A percentile compares a stretch with the other conserved stretches of the same genome.
Conservation (phyloP, 1,140 invertebrate genomes). For the Oncopodura yosiiana region DNA sequence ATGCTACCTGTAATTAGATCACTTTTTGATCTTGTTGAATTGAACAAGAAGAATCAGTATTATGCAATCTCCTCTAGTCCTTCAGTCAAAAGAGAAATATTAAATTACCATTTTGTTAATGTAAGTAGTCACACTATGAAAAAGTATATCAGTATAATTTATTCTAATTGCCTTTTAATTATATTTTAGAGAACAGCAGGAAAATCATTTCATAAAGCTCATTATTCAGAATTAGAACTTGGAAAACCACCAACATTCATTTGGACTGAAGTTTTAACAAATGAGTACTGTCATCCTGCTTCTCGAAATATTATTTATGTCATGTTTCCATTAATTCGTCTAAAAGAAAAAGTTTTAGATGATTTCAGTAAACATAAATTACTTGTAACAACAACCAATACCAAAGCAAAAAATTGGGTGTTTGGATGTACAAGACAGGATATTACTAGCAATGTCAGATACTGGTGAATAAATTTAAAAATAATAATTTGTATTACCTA, state of each 20-base stretch:
- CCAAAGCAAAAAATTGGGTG: conserved; percentile 29
- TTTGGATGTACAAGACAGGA: conserved; percentile 22
- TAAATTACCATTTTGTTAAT: conserved; percentile 50
- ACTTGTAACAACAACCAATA: conserved; percentile 22
- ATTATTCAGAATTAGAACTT: neutral
- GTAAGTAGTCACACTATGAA: conserved; percentile 38
- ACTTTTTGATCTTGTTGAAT: conserved; percentile 69
- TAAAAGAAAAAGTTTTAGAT: conserved; percentile 14
- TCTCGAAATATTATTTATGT: conserved; percentile 5
- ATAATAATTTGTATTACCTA: neutral
- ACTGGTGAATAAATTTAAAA: conserved; percentile 18
- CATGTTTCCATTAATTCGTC: conserved; percentile 16
- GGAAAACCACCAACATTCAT: neutral
- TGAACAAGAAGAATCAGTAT: conserved; percentile 30
- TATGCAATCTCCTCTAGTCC: conserved; percentile 35
- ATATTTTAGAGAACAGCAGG: conserved; percentile 19
- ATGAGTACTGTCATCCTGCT: neutral
- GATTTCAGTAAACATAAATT: conserved; percentile 7
- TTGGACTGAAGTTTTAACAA: conserved; percentile 10
- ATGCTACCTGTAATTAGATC: conserved; percentile 65
- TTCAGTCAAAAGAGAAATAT: conserved; percentile 37
- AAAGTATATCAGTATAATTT: neutral
- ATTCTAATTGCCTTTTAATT: too few species aligned
- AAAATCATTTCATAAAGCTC: conserved; percentile 14
- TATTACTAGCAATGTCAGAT: conserved; percentile 9